A percentile compares a stretch with the other conserved stretches of the same genome.
Evolutionary conservation across 2,797 vertebrate species (phyloP).

Genomic region (Halcyon chelicuti): DNA sequence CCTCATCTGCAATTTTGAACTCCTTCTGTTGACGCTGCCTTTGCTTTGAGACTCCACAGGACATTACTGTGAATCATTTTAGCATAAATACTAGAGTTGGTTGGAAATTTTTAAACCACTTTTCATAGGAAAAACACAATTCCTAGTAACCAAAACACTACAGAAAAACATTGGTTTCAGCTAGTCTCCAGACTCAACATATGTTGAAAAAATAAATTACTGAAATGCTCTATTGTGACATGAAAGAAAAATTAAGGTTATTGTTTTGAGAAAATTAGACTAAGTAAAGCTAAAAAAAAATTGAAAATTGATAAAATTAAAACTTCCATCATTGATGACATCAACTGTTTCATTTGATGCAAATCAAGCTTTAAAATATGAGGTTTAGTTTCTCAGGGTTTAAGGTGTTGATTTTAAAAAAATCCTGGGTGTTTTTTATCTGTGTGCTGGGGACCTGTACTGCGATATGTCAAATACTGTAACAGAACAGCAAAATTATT

Average conservation of each 20-base stretch:
- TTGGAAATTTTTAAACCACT: background rate
- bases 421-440: background rate
- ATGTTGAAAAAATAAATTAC: background rate
- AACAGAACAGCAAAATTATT: background rate
- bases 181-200: background rate
- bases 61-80: background rate
- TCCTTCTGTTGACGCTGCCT: background rate
- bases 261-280: background rate
- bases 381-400: background rate
- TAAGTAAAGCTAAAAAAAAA: background rate
- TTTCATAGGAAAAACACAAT: background rate
- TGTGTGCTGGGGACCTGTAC: background rate
- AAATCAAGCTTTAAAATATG: background rate
- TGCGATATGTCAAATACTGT: background rate
- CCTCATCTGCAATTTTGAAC: background rate
- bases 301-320: background rate
- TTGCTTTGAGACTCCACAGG: background rate
- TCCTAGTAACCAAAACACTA: constrained; percentile 2
- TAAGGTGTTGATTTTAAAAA: accelerated
- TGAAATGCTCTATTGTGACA: background rate
- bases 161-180: background rate
- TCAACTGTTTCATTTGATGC: background rate
- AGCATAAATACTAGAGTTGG: background rate
- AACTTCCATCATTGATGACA: background rate
- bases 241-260: background rate